Evolutionary conservation across 2,888 invertebrate species (phyloP).

Genomic region (Byasa hedistus): DNA sequence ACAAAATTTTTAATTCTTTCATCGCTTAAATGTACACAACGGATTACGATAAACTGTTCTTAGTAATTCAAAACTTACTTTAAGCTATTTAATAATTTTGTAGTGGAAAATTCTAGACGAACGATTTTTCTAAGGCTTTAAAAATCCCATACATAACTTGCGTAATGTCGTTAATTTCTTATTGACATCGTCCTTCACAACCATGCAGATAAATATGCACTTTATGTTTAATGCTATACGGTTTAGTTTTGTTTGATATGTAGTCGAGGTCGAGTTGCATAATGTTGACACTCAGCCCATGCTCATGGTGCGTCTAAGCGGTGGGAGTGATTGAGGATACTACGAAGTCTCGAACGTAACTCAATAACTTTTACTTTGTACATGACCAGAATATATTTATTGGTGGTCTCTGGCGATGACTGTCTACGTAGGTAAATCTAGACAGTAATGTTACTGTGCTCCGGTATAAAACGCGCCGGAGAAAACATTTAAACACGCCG

Average conservation of each 20-base stretch:
- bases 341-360: constrained; percentile 23
- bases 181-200: constrained; percentile 24
- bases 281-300: constrained; percentile 30
- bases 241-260: constrained; percentile 6
- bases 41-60: no score
- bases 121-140: constrained; percentile 14
- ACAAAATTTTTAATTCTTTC: no score
- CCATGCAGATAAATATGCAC: not conserved
- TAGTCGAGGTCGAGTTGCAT: constrained; percentile 29
- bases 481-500: no score
- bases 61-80: no score
- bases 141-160: constrained; percentile 22
- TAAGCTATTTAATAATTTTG: no score
- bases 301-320: constrained; percentile 27
- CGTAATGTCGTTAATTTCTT: constrained; percentile 18
- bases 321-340: constrained; percentile 29
- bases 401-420: no score
- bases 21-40: no score
- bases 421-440: no score
- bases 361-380: constrained; percentile 14
- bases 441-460: no score
- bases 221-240: not conserved
- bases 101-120: no score
- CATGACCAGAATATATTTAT: constrained; percentile 12
- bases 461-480: no score